These are phyloP conservation scores for Acrossocheilus fasciatus DNA, from an alignment of 2,797 vertebrate species.

Conservation along the genomic window DNA sequence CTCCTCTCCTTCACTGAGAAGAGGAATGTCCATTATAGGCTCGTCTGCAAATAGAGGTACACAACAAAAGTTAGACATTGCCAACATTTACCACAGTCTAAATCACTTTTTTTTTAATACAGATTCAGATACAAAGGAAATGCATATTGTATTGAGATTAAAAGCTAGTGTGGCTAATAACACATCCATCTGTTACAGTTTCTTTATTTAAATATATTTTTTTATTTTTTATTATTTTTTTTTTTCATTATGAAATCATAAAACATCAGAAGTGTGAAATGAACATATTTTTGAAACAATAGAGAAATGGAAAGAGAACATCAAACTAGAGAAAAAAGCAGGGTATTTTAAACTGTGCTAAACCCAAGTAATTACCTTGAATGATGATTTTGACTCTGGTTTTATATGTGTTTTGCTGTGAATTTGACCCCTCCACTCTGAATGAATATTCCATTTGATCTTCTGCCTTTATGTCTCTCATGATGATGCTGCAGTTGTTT, in stretches of 20 bases:
- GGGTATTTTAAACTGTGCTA: neutral
- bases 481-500: slow-evolving; percentile 26
- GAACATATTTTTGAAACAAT: neutral
- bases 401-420: too few relatives aligned
- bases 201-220: neutral
- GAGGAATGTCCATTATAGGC: slow-evolving; percentile 25
- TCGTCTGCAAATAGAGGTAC: neutral
- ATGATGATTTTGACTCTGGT: neutral
- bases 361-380: slow-evolving; percentile 1
- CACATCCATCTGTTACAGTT: too few relatives aligned
- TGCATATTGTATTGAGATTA: neutral
- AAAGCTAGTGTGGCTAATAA: neutral
- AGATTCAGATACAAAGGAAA: too few relatives aligned
- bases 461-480: neutral
- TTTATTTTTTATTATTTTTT: too few relatives aligned
- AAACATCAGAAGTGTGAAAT: neutral
- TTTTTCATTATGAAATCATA: neutral
- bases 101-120: neutral
- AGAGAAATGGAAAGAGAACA: neutral
- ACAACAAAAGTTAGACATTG: neutral
- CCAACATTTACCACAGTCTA: neutral
- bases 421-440: neutral
- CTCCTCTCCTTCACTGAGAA: slow-evolving; percentile 56
- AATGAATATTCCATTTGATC: neutral
- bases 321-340: neutral